Base-by-base conservation (phyloP, 2,797 vertebrate genomes). In the Anas capensis region DNA sequence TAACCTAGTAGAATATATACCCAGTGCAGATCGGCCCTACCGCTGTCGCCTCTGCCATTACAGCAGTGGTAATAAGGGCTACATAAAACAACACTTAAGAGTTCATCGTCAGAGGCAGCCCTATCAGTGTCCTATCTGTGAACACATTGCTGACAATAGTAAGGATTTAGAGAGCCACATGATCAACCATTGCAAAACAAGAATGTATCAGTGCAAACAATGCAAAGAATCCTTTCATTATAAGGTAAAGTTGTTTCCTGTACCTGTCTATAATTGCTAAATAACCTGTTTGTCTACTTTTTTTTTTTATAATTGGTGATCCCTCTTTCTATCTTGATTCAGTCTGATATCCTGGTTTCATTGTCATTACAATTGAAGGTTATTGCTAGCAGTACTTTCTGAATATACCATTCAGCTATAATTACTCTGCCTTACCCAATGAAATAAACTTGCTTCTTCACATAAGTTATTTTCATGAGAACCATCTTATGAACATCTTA, bases 61-160 rank as follows among this genome's bases (percentile, higher is more conserved):
- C 85, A 98, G 98, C 81, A 99, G 99, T 6, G 98, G 98, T 36
- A 99, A 99, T 92, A 99, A 99, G 97, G 99, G 99, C 66, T 99
- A 99, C 98, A 99, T 99, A 77, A 99, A 99, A 48, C 99, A 99
- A 95, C 99, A 99, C 95, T 96, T 99, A 57, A 97, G 99, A 4
- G 99, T 99, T n/a, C 99, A 99, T 88, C 98, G 98, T 33, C 99
- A 99, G 96, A 98, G 99, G 65, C 98, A 98, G 97, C 99, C 99
- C 0, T 99, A 99, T 88, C 99, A 99, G 98, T 99, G 99, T 94
- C 99, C 99, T 14, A 99, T 99, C 97, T 99, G 99, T 49, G 99
- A 99, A 89, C 99, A 99, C 97, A 98, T 99, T 20, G 99, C 99
- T 2, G 93, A 97, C 6, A 98, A 99, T 95, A 99, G 99, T 87